Conservation (phyloP, 2,888 invertebrate genomes). For the Achlya flavicornis region DNA sequence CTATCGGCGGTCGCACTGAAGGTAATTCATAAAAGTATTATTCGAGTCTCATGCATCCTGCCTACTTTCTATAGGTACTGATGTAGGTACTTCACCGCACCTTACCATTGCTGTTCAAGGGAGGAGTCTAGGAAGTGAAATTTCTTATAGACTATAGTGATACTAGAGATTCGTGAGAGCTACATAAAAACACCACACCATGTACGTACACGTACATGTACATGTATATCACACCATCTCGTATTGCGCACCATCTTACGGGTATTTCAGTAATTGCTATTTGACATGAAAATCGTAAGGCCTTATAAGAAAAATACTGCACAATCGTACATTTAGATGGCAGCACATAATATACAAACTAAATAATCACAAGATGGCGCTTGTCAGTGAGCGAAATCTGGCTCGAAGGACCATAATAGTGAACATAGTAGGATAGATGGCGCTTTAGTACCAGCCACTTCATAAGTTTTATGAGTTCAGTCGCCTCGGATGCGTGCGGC, state of each 20-base stretch:
- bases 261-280: not conserved
- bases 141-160: too few relatives aligned
- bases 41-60: too few relatives aligned
- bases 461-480: slow-evolving; percentile 73
- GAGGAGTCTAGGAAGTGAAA: too few relatives aligned
- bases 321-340: not conserved
- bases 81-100: too few relatives aligned
- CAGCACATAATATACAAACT: not conserved
- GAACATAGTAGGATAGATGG: slow-evolving; percentile 48
- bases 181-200: too few relatives aligned
- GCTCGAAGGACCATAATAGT: slow-evolving; percentile 2
- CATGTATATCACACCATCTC: too few relatives aligned
- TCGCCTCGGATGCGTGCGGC: slow-evolving; percentile 50
- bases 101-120: too few relatives aligned
- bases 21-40: too few relatives aligned
- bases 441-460: slow-evolving; percentile 33
- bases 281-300: not conserved
- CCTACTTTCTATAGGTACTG: too few relatives aligned
- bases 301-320: not conserved
- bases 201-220: too few relatives aligned
- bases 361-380: slow-evolving; percentile 20
- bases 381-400: not conserved
- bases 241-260: not conserved
- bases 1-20: too few relatives aligned
- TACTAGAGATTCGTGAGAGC: too few relatives aligned